These are phyloP conservation scores for Torymus aiolomorphi DNA, from an alignment of 2,888 invertebrate genomes.

Conservation along the genomic window DNA sequence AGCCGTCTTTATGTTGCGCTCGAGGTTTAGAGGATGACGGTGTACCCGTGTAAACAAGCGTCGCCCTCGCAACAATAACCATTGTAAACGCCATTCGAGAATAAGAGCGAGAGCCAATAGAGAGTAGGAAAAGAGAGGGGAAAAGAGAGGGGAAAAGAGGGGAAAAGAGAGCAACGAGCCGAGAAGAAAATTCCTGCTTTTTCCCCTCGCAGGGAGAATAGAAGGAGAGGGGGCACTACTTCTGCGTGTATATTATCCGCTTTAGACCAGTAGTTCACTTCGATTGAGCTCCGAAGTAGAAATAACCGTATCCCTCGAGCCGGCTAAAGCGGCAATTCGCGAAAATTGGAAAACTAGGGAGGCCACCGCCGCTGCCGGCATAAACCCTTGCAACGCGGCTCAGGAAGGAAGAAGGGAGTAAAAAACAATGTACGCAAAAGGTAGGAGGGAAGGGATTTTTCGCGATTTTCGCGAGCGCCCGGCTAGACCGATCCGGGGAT, in stretches of 20 bases:
- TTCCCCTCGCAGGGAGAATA: background rate
- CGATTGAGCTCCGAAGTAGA: conserved; percentile 19
- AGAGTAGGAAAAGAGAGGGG: conserved; percentile 46
- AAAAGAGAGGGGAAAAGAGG: conserved; percentile 22
- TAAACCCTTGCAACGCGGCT: too few species aligned
- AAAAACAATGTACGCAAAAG: background rate
- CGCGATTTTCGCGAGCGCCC: conserved; percentile 10
- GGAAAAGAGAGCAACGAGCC: conserved; percentile 51
- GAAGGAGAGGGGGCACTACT: background rate
- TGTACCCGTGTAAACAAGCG: conserved; percentile 35
- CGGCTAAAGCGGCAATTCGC: background rate
- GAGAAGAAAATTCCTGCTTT: conserved; percentile 36
- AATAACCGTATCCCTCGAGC: background rate
- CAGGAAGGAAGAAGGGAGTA: background rate
- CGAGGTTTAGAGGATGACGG: conserved; percentile 3
- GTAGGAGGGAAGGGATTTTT: background rate
- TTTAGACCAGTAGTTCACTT: background rate
- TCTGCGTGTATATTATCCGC: background rate
- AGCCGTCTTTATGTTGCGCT: conserved; percentile 51
- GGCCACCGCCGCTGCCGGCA: background rate
- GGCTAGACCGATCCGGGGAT: conserved; percentile 16
- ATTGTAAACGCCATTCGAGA: conserved; percentile 59
- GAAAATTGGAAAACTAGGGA: conserved; percentile 28
- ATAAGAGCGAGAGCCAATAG: conserved; percentile 49
- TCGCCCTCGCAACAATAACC: conserved; percentile 57